phyloP scores from a whole-genome alignment of 2,888 invertebrate genomes.

The Incurvaria masculella region DNA sequence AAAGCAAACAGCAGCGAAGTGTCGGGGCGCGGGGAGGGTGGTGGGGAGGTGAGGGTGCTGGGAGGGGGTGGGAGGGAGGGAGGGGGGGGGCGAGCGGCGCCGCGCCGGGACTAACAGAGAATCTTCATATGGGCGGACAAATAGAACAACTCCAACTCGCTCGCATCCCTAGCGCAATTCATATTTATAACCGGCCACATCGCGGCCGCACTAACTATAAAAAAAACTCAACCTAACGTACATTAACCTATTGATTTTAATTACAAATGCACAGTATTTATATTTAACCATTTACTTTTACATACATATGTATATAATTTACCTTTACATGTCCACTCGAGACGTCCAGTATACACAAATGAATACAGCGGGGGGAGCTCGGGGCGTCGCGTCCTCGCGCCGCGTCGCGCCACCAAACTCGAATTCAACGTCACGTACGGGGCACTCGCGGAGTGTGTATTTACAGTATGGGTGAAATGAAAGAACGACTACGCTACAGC shows the following conservation, averaged over 20 bases:
- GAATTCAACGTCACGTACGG: not conserved
- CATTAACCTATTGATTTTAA: slow-evolving; percentile 44
- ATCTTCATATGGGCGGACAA: not conserved
- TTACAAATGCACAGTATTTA: slow-evolving; percentile 50
- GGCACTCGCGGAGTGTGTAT: too few relatives aligned
- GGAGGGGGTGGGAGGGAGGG: slow-evolving; percentile 6
- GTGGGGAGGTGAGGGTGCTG: slow-evolving; percentile 15
- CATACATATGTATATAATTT: slow-evolving; percentile 38
- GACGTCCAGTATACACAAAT: not conserved
- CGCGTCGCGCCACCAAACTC: not conserved
- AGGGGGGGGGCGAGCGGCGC: slow-evolving; percentile 8
- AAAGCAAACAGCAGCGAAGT: not conserved
- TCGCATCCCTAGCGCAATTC: slow-evolving; percentile 8
- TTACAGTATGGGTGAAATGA: too few relatives aligned
- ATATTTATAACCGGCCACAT: slow-evolving; percentile 16
- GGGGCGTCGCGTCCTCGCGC: slow-evolving; percentile 11
- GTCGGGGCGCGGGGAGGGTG: not conserved
- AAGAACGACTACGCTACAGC: too few relatives aligned
- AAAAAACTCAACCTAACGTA: slow-evolving; percentile 43
- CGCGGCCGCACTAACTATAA: slow-evolving; percentile 29
- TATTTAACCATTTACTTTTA: slow-evolving; percentile 47
- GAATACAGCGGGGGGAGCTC: not conserved
- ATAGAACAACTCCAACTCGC: not conserved
- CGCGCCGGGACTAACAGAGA: not conserved
- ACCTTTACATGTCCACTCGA: slow-evolving; percentile 16